phyloP scores from a whole-genome alignment of 2,797 vertebrate species.

The Diglossa cyanea region DNA sequence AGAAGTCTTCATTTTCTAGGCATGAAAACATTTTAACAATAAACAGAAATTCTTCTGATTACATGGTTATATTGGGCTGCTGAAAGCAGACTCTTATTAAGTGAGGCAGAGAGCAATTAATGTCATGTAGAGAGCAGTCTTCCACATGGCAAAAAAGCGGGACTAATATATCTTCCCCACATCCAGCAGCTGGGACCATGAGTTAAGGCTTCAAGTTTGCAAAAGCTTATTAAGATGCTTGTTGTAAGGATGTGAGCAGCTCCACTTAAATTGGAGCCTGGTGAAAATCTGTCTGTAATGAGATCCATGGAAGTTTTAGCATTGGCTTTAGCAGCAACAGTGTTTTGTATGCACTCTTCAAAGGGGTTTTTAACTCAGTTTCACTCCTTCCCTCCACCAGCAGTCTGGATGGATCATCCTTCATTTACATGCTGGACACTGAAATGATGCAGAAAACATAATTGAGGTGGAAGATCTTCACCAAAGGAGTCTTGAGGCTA shows the following conservation, averaged over 20 bases:
- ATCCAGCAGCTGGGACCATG: slow-evolving; percentile 27
- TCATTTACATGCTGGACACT: not conserved
- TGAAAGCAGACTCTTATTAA: slow-evolving; percentile 45
- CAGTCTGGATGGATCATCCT: not conserved
- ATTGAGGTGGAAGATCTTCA: not conserved
- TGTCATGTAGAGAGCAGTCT: slow-evolving; percentile 26
- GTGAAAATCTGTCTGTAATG: not conserved
- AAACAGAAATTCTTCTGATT: slow-evolving; percentile 57
- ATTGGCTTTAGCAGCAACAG: not conserved
- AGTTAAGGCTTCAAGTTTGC: slow-evolving; percentile 20
- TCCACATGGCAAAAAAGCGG: slow-evolving; percentile 15
- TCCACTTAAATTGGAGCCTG: not conserved
- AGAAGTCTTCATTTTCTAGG: slow-evolving; percentile 26
- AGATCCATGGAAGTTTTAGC: not conserved
- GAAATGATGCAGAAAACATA: not conserved
- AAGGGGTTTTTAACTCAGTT: not conserved
- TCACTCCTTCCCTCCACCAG: not conserved
- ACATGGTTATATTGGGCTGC: slow-evolving; percentile 28
- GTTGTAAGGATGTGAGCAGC: not conserved
- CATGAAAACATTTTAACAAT: slow-evolving; percentile 56
- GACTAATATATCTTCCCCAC: slow-evolving; percentile 1
- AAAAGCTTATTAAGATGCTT: not conserved
- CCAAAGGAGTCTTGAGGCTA: not conserved
- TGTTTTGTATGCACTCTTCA: not conserved
- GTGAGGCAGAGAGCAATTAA: slow-evolving; percentile 39